These are phyloP conservation scores for Phataginus tetradactyla DNA, from an alignment of 2,797 vertebrate genomes.

Conservation along the genomic window DNA sequence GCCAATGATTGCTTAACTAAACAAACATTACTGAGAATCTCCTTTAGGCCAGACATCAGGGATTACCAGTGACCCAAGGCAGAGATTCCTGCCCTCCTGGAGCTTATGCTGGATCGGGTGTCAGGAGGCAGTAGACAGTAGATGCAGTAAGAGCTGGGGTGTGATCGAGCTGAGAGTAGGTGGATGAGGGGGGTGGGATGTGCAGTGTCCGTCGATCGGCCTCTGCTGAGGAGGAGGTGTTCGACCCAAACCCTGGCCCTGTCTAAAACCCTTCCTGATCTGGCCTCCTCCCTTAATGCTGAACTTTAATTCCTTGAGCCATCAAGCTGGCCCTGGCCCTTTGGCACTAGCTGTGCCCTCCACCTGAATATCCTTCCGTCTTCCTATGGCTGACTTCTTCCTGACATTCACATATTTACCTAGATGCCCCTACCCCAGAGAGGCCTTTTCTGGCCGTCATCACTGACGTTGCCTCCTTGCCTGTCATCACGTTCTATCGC, in stretches of 20 bases:
- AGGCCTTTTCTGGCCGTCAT: neutral
- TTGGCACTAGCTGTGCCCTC: neutral
- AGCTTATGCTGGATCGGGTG: neutral
- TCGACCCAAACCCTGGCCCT: neutral
- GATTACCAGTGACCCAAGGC: neutral
- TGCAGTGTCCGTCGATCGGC: neutral
- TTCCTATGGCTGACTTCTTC: neutral
- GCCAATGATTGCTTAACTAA: neutral
- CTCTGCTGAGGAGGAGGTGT: neutral
- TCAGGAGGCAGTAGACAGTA: neutral
- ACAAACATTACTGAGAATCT: neutral
- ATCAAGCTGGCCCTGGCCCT: neutral
- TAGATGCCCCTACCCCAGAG: neutral
- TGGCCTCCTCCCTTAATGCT: neutral
- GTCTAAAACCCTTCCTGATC: neutral
- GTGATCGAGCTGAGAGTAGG: neutral
- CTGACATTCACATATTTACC: neutral
- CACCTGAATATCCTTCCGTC: neutral
- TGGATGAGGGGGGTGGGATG: no score
- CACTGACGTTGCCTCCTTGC: accelerated
- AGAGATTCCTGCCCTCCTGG: neutral
- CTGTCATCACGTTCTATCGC: no score
- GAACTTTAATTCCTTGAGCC: neutral
- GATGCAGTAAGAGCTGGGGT: neutral
- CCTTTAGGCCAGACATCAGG: neutral